phyloP scores from a whole-genome alignment of 2,113 vertebrate species.

The Microcebus tavaratra region DNA sequence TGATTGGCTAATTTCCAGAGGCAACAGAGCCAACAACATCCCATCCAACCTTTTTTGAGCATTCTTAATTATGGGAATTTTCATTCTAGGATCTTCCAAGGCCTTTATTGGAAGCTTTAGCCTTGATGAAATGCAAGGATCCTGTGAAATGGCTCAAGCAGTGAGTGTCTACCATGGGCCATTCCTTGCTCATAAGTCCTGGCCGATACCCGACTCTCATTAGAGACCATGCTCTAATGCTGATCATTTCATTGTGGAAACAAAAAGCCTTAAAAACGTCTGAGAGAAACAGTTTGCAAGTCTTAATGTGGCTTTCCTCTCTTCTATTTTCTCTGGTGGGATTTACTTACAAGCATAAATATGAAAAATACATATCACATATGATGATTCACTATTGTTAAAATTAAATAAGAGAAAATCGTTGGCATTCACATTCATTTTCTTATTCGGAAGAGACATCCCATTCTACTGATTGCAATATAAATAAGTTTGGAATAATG shows the following conservation, averaged over 20 bases:
- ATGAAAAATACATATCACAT: slow-evolving; percentile 66
- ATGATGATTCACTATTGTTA: slow-evolving; percentile 69
- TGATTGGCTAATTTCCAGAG: neutral
- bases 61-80: slow-evolving; percentile 3
- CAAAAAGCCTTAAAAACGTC: neutral
- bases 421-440: slow-evolving; percentile 69
- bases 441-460: slow-evolving; percentile 55
- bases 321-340: slow-evolving; percentile 32
- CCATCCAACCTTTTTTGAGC: neutral
- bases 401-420: slow-evolving; percentile 75
- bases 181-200: neutral
- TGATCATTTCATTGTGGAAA: slow-evolving; percentile 15
- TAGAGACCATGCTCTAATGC: neutral
- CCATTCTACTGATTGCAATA: slow-evolving; percentile 74
- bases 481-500: slow-evolving; percentile 73
- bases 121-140: neutral
- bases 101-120: neutral
- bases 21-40: neutral
- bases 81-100: neutral
- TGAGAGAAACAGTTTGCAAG: neutral
- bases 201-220: neutral
- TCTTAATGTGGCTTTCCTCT: slow-evolving; percentile 24
- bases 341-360: slow-evolving; percentile 56
- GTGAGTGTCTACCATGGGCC: neutral
- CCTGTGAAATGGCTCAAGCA: neutral